Percentiles rank a stretch among this genome's conserved stretches.
These are phyloP conservation scores for Solenopsis fugax DNA, from an alignment of 1,140 invertebrate genomes.

Conservation along the genomic window DNA sequence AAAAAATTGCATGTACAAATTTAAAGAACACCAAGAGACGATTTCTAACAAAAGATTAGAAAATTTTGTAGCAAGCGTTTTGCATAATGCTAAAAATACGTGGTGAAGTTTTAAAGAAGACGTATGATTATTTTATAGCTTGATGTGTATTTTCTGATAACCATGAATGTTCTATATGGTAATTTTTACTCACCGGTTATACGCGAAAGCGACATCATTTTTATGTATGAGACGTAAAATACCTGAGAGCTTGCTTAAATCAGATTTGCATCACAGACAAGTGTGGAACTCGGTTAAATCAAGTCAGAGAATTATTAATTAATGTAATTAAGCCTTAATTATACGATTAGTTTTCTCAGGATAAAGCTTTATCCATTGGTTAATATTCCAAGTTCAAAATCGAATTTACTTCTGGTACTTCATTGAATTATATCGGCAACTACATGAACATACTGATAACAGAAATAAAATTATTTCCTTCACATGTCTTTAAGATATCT, in stretches of 20 bases:
- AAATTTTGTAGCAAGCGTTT: neutral
- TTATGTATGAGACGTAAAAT: constrained; percentile 50
- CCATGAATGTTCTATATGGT: constrained; percentile 14
- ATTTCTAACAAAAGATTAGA: neutral
- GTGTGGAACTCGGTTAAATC: constrained; percentile 32
- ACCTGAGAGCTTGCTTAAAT: constrained; percentile 22
- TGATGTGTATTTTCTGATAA: neutral
- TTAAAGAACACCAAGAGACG: neutral
- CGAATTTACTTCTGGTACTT: neutral
- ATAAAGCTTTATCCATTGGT: neutral
- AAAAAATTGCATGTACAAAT: neutral
- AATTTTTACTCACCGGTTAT: constrained; percentile 29
- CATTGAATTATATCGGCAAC: neutral
- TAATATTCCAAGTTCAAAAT: neutral
- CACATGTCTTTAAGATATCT: neutral
- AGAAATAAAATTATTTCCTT: neutral
- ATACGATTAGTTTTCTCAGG: neutral
- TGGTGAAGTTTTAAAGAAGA: neutral
- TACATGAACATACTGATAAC: neutral
- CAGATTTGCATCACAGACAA: constrained; percentile 32
- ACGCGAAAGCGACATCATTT: constrained; percentile 40
- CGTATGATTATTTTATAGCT: constrained; percentile 26
- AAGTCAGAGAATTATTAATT: constrained; percentile 44
- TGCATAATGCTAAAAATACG: neutral
- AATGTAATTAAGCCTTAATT: constrained; percentile 41